Evolutionary conservation across 2,888 invertebrate genomes (phyloP).

Genomic region (Neocrepidodera transversa): DNA sequence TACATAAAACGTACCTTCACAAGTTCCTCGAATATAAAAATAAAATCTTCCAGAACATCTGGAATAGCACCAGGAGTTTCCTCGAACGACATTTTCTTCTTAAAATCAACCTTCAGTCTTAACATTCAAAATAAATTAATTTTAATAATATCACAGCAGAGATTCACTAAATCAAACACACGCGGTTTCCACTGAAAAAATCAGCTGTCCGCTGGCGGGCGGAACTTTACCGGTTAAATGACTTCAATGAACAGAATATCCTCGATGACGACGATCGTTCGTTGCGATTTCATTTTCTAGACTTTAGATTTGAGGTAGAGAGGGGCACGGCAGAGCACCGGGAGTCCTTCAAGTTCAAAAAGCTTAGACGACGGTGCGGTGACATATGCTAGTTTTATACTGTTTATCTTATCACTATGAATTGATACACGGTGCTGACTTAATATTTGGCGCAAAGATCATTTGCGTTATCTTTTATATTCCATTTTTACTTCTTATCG

Average conservation of each 20-base stretch:
- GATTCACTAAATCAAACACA: slow-evolving; percentile 15
- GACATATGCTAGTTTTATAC: background rate
- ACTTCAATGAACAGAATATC: background rate
- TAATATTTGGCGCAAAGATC: too few relatives aligned
- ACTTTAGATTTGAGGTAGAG: too few relatives aligned
- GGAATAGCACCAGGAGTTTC: slow-evolving; percentile 69
- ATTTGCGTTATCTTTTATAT: too few relatives aligned
- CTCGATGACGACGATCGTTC: background rate
- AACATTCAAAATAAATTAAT: background rate
- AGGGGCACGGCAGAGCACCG: background rate
- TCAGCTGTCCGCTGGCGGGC: background rate
- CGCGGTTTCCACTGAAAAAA: background rate
- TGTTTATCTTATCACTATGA: background rate
- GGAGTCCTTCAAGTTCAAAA: background rate
- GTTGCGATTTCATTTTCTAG: background rate
- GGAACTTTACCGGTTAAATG: background rate
- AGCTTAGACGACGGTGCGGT: background rate
- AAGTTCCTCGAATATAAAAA: slow-evolving; percentile 36
- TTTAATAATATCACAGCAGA: slow-evolving; percentile 25
- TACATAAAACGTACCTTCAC: slow-evolving; percentile 36
- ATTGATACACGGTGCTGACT: too few relatives aligned
- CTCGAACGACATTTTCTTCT: slow-evolving; percentile 72
- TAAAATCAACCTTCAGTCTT: slow-evolving; percentile 11
- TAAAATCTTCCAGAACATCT: slow-evolving; percentile 77
- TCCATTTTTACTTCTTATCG: too few relatives aligned